Evolutionary conservation across 37 sponge, comb jelly and placozoan species (phyloP).

Genomic region (Ianthella basta): DNA sequence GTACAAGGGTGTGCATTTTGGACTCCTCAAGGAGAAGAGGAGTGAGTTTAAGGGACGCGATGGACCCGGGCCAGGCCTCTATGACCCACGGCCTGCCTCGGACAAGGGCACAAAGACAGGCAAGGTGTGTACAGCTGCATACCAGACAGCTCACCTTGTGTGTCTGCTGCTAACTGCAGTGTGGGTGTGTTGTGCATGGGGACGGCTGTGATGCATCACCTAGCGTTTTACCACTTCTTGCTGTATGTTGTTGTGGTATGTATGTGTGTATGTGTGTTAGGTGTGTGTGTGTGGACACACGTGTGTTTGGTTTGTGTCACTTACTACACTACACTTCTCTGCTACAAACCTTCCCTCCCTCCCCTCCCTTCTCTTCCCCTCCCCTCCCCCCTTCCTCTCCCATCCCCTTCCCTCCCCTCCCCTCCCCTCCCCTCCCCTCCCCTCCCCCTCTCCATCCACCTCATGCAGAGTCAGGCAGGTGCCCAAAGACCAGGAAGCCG

Average conservation of each 20-base stretch:
- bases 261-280: constrained; percentile 29
- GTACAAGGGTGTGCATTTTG: constrained; percentile 91
- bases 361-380: too few species aligned
- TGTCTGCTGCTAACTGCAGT: too few species aligned
- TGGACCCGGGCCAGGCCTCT: constrained; percentile 89
- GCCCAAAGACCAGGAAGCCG: too few species aligned
- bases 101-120: not conserved
- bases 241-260: constrained; percentile 23
- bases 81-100: constrained; percentile 21
- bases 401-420: too few species aligned
- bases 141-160: not conserved
- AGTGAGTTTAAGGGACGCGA: constrained; percentile 63
- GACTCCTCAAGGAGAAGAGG: constrained; percentile 55
- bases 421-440: too few species aligned
- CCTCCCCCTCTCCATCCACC: not conserved
- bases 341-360: too few species aligned
- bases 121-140: not conserved
- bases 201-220: too few species aligned
- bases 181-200: too few species aligned
- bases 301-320: not conserved
- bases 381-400: not conserved
- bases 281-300: constrained; percentile 5
- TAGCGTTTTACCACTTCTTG: too few species aligned
- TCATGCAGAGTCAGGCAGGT: too few species aligned
- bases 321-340: too few species aligned